Conservation (phyloP, 1,140 invertebrate species). For the Chlorops oryzae region DNA sequence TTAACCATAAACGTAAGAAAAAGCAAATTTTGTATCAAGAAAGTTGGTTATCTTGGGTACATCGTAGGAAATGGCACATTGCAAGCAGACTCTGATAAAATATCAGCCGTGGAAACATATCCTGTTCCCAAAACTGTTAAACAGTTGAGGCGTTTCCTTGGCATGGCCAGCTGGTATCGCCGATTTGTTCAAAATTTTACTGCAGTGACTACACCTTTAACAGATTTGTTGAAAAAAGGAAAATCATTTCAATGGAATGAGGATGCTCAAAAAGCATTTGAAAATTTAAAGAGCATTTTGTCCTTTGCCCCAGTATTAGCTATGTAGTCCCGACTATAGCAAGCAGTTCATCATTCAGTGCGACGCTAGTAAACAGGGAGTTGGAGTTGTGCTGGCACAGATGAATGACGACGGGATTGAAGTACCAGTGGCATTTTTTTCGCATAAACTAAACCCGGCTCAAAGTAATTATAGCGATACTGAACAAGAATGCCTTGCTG, state of each 20-base stretch:
- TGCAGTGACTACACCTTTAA: constrained; percentile 24
- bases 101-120: constrained; percentile 5
- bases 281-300: constrained; percentile 4
- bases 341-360: constrained; percentile 18
- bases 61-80: constrained; percentile 13
- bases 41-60: constrained; percentile 14
- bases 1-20: constrained; percentile 7
- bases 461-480: constrained; percentile 16
- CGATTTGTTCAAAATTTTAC: constrained; percentile 43
- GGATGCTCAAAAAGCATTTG: constrained; percentile 1
- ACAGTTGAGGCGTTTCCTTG: constrained; percentile 19
- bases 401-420: constrained; percentile 13
- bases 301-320: constrained; percentile 14
- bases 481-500: constrained; percentile 13
- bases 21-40: constrained; percentile 12
- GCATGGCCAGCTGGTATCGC: constrained; percentile 34
- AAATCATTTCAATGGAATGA: not conserved
- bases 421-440: constrained; percentile 30
- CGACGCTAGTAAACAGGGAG: constrained; percentile 20
- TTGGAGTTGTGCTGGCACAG: constrained; percentile 21
- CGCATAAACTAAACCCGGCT: constrained; percentile 2
- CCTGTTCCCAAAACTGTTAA: constrained; percentile 7
- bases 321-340: constrained; percentile 18
- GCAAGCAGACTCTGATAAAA: constrained; percentile 10
- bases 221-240: too few relatives aligned